Percentiles rank a stretch among this genome's conserved stretches.
Conservation (phyloP, 2,113 vertebrate genomes). For the Capreolus pygargus region DNA sequence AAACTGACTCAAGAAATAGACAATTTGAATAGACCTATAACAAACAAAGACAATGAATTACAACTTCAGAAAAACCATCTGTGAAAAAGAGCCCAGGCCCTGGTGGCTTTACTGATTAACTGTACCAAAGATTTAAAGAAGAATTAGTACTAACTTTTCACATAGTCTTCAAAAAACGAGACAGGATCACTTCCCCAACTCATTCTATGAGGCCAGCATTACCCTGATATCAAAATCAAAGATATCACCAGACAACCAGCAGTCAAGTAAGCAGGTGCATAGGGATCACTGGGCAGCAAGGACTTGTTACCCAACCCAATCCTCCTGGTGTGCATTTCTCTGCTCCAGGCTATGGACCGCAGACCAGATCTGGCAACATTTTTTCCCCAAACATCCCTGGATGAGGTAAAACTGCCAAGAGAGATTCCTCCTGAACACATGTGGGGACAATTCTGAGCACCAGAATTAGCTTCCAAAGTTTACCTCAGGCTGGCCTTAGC, state of each 20-base stretch:
- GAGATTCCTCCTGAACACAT: background rate
- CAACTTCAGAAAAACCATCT: background rate
- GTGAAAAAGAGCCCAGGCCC: background rate
- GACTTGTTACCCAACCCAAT: background rate
- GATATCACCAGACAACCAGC: background rate
- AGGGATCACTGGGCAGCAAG: background rate
- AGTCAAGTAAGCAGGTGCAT: background rate
- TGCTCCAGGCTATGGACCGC: background rate
- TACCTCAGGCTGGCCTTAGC: background rate
- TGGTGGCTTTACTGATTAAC: background rate
- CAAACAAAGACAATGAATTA: background rate
- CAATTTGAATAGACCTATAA: background rate
- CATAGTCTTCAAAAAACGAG: background rate
- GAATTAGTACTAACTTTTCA: background rate
- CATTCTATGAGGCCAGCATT: background rate
- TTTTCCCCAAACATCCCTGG: background rate
- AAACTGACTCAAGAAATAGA: background rate
- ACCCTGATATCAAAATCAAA: background rate
- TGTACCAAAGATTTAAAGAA: background rate
- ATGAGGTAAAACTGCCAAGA: background rate
- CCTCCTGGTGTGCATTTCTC: background rate
- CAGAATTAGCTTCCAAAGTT: background rate
- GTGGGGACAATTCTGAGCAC: background rate
- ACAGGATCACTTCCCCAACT: background rate
- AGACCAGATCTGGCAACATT: background rate